These are phyloP conservation scores for Odocoileus virginianus DNA, from an alignment of 2,113 vertebrate genomes.

Conservation along the genomic window DNA sequence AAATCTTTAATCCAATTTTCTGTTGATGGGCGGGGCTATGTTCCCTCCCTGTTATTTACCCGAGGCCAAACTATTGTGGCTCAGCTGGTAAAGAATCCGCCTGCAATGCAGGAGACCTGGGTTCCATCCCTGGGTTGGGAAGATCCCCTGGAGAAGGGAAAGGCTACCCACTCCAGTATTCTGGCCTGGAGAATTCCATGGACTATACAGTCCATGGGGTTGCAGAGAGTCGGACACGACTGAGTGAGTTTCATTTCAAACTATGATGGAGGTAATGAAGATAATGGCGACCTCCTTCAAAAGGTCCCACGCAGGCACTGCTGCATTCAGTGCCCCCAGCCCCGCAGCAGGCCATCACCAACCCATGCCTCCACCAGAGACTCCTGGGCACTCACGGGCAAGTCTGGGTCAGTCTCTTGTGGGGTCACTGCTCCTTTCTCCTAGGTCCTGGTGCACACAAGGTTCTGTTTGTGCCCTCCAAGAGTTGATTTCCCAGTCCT, in stretches of 20 bases:
- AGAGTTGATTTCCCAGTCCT: neutral
- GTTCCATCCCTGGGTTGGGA: no score
- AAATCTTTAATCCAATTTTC: neutral
- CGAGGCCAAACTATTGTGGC: neutral
- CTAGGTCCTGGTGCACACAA: neutral
- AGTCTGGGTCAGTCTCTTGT: neutral
- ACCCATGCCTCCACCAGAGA: neutral
- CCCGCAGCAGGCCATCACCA: neutral
- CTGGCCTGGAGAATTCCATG: no score
- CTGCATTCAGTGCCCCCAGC: neutral
- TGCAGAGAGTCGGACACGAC: no score
- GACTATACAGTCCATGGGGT: no score
- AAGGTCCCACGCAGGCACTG: neutral
- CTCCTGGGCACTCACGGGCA: neutral
- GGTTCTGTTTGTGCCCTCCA: neutral
- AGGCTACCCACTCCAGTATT: no score
- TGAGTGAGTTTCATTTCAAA: neutral
- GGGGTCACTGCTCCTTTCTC: neutral
- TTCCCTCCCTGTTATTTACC: neutral
- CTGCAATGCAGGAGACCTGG: no score
- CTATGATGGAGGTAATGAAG: neutral
- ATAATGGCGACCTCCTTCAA: neutral
- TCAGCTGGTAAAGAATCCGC: no score
- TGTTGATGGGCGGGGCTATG: neutral
- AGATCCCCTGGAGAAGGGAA: no score